Base-by-base conservation (phyloP, 1,140 invertebrate species). In the Papilio machaon region DNA sequence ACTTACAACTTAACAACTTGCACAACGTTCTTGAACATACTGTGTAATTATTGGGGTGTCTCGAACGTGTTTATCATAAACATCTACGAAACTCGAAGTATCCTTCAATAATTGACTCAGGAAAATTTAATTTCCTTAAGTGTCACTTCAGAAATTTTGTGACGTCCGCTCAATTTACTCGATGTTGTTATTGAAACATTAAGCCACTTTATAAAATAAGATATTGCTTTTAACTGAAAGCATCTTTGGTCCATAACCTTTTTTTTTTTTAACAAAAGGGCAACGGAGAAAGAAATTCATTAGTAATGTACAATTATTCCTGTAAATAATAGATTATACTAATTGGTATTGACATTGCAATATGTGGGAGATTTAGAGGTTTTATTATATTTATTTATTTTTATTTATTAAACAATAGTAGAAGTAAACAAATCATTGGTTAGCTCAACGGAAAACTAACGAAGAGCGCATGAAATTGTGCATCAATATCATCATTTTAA, bases 111-210 rank as follows among this genome's bases (percentile, higher is more conserved):
- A 70, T 38, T 35, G 64, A 70, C 30, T 11, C 3, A 70, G 7
- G 54, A 58, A 58, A 58, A 58, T 58, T 58, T 58, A 6, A 58
- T 58, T 70, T 35, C 30, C 64, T 70, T 70, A 70, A 70, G 30
- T 35, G 30, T 35, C 30, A 5, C 58, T 49, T 23, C 6, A 60
- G 58, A 0, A 70, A 35, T 35, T 15, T 70, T 38, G n/a, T 35
- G 64, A 70, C 30, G 30, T 70, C 13, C 30, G 30, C 64, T 70
- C 64, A 70, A 70, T 35, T 70, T 70, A 35, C 23, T 35, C 6
- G 4, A 38, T 60, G n/a, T 19, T 60, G 64, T 15, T 5, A 70
- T 35, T 70, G 64, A 70, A 35, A 13, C 30, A 38, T 70, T 35
- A 70, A 70, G 6, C 17, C 5, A 35, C 30, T 70, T 70, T 35